Base-by-base conservation (phyloP, 23 tunicate species). In the Diplosoma virens region DNA sequence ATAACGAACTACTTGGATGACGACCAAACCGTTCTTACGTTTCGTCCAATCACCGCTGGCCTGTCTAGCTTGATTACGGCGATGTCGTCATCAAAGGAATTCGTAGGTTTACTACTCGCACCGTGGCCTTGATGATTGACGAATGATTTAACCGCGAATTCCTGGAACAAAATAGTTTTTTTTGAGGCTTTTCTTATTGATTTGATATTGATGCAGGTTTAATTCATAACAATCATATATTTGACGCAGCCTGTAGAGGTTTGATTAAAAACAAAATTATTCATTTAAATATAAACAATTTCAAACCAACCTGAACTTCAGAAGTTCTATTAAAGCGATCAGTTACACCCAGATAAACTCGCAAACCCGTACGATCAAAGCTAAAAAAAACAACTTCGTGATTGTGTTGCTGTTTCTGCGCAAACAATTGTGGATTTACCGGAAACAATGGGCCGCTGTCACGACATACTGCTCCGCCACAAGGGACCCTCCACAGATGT, bases 401-500 rank as follows among this genome's bases (percentile, higher is more conserved):
- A n/a, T n/a, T n/a, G n/a, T n/a, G n/a, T n/a, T n/a, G n/a, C n/a
- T n/a, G n/a, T n/a, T n/a, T n/a, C n/a, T n/a, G n/a, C 23, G 23
- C 37, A 31, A 64, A 64, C 17, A 26, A 50, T 60, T 47, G 33
- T 45, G 0, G 22, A 55, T 9, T 55, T 55, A 55, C 61, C 61
- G 61, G 11, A 64, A 46, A 59, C 92, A 86, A 29, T 86, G 92
- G 16, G 92, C 84, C 5, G 92, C 92, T 1, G 92, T 86, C 7
- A 86, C 84, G 1, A 86, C 84, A 1, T 83, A 80, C 22, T 76
- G 73, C 22, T 61, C 67, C 2, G 64, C 63, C 25, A 86, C 83
- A 24, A 86, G 53, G n/a, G 81, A 80, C 71, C 92, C 92, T 59
- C 92, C 92, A 71, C 92, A 86, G 71, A 84, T 68, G 53, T 68